Conservation (phyloP, 1,140 invertebrate genomes). For the Diachasmimorpha longicaudata region DNA sequence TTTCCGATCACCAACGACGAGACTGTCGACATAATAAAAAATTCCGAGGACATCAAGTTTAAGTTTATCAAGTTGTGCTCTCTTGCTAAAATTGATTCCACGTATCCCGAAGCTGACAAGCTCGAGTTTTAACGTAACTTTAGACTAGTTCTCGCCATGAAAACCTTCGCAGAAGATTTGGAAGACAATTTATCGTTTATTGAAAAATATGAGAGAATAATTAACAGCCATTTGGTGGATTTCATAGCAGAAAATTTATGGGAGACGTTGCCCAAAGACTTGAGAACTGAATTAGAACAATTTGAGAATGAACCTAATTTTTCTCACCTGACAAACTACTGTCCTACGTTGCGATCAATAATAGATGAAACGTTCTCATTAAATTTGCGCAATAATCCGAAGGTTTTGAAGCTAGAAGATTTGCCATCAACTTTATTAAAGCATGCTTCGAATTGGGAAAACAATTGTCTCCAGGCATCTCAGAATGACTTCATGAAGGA, state of each 20-base stretch:
- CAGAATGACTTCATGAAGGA: slow-evolving; percentile 71
- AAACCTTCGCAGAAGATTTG: slow-evolving; percentile 57
- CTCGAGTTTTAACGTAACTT: slow-evolving; percentile 60
- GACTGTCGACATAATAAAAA: slow-evolving; percentile 68
- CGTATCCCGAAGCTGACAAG: slow-evolving; percentile 61
- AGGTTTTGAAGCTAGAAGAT: slow-evolving; percentile 23
- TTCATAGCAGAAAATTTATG: slow-evolving; percentile 68
- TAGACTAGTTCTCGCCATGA: slow-evolving; percentile 30
- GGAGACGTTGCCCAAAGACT: slow-evolving; percentile 64
- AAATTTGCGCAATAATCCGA: slow-evolving; percentile 33
- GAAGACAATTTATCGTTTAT: slow-evolving; percentile 66
- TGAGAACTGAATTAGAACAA: slow-evolving; percentile 64
- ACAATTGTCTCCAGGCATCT: not conserved
- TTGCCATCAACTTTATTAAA: not conserved
- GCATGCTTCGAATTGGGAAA: not conserved
- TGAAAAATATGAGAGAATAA: slow-evolving; percentile 66
- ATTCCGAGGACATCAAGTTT: slow-evolving; percentile 68
- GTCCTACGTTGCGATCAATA: slow-evolving; percentile 35
- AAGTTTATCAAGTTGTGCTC: slow-evolving; percentile 74
- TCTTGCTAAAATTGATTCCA: slow-evolving; percentile 67
- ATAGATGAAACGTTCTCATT: slow-evolving; percentile 34
- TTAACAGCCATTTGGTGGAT: slow-evolving; percentile 81
- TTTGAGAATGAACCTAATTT: slow-evolving; percentile 35
- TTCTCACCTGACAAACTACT: not conserved
- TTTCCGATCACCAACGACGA: slow-evolving; percentile 73